Conservation (phyloP, 2,113 vertebrate genomes). For the Reinhardtius hippoglossoides region DNA sequence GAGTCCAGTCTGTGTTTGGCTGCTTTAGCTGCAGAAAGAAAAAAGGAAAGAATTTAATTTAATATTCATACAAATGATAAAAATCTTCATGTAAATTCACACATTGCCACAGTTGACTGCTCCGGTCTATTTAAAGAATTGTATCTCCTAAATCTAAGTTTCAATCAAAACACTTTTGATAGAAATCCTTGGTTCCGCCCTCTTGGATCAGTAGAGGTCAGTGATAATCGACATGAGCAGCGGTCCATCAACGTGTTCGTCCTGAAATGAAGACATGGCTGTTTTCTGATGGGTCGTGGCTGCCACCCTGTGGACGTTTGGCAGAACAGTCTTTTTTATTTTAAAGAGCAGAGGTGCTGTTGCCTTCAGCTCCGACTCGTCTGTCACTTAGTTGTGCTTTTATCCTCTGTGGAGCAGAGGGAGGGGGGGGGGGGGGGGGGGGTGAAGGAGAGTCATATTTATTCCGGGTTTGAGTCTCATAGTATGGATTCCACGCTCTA, state of each 20-base stretch:
- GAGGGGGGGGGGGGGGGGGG: conserved; percentile 41
- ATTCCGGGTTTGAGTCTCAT: conserved; percentile 53
- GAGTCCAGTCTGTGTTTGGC: conserved; percentile 89
- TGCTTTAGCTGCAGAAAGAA: conserved; percentile 86
- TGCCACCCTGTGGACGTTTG: conserved; percentile 76
- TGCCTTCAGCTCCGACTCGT: conserved; percentile 50
- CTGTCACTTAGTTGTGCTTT: conserved; percentile 69
- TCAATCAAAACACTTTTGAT: background rate
- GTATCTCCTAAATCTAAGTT: background rate
- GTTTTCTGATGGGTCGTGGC: conserved; percentile 46
- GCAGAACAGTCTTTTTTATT: background rate
- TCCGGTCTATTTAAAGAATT: background rate
- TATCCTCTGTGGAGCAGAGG: conserved; percentile 55
- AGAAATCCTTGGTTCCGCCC: background rate
- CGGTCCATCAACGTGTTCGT: conserved; percentile 28
- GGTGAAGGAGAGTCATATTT: conserved; percentile 62
- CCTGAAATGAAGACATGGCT: conserved; percentile 43
- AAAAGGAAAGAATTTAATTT: background rate
- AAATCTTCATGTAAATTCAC: background rate
- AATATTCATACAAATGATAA: background rate
- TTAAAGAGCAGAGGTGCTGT: conserved; percentile 7
- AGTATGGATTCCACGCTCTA: conserved; percentile 77
- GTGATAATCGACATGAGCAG: conserved; percentile 28
- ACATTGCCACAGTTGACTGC: background rate
- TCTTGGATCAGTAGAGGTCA: conserved; percentile 38